Evolutionary conservation across 2,888 invertebrate species (phyloP).

Genomic region (Lumbricus terrestris): DNA sequence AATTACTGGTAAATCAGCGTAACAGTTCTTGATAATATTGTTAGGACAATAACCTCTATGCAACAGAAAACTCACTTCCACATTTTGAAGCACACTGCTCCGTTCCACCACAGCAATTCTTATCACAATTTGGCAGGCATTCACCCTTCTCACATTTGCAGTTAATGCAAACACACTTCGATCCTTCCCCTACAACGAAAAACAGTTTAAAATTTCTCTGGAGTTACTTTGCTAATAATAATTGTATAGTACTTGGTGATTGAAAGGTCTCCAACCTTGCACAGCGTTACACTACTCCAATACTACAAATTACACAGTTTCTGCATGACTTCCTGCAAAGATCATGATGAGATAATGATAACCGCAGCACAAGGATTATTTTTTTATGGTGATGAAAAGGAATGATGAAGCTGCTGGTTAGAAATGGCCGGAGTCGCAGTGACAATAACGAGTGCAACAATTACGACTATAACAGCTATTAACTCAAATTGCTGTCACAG

Average conservation of each 20-base stretch:
- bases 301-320: neutral
- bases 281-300: no score
- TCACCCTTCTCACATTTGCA: neutral
- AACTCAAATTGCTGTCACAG: no score
- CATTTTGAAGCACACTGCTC: neutral
- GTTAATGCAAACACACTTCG: neutral
- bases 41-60: neutral
- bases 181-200: neutral
- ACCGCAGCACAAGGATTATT: neutral
- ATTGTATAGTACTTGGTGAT: no score
- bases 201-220: neutral
- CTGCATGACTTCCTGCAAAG: neutral
- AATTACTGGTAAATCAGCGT: neutral
- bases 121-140: neutral
- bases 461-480: neutral
- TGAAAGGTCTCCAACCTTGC: no score
- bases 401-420: neutral
- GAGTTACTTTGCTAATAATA: neutral
- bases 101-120: neutral
- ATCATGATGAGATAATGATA: neutral
- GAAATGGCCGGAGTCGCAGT: neutral
- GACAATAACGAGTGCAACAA: neutral
- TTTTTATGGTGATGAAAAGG: neutral
- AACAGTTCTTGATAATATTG: no score
- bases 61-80: neutral